Evolutionary conservation across 2,888 invertebrate species (phyloP).

Genomic region (Anthophora plumipes): DNA sequence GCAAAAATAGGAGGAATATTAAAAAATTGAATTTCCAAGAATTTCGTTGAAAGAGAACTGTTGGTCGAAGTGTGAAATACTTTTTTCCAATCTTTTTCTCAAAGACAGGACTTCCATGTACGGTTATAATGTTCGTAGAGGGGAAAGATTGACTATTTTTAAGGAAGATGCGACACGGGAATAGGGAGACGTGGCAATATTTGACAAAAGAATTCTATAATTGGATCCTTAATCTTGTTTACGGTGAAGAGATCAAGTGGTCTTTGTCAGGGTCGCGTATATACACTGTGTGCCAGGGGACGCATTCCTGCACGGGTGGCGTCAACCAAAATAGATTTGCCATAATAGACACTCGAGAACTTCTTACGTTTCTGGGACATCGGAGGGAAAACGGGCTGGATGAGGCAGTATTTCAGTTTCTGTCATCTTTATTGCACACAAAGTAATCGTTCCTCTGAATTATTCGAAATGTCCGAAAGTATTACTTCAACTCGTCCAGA

Average conservation of each 20-base stretch:
- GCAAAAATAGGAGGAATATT: no score
- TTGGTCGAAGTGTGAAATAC: no score
- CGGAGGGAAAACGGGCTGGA: slow-evolving; percentile 43
- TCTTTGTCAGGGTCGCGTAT: slow-evolving; percentile 73
- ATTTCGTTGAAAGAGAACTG: no score
- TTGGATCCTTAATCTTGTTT: slow-evolving; percentile 73
- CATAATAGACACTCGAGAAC: slow-evolving; percentile 61
- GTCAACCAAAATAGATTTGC: slow-evolving; percentile 67
- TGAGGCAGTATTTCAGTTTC: slow-evolving; percentile 27
- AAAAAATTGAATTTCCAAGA: no score
- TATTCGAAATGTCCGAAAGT: background rate
- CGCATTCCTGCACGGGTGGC: slow-evolving; percentile 69
- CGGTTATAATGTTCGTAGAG: background rate
- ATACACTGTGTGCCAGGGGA: slow-evolving; percentile 50
- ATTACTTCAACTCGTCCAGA: background rate
- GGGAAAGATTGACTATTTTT: background rate
- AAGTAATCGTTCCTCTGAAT: slow-evolving; percentile 20
- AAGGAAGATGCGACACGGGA: slow-evolving; percentile 3
- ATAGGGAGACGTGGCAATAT: slow-evolving; percentile 47
- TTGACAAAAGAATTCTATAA: slow-evolving; percentile 70
- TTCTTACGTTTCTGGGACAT: slow-evolving; percentile 71
- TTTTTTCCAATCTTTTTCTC: background rate
- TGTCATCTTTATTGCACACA: slow-evolving; percentile 27
- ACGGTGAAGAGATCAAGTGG: slow-evolving; percentile 70
- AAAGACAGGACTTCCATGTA: background rate